Percentiles rank a stretch among this genome's conserved stretches.
Evolutionary conservation across 2,888 invertebrate species (phyloP).

Genomic region (Drosophila antonietae): DNA sequence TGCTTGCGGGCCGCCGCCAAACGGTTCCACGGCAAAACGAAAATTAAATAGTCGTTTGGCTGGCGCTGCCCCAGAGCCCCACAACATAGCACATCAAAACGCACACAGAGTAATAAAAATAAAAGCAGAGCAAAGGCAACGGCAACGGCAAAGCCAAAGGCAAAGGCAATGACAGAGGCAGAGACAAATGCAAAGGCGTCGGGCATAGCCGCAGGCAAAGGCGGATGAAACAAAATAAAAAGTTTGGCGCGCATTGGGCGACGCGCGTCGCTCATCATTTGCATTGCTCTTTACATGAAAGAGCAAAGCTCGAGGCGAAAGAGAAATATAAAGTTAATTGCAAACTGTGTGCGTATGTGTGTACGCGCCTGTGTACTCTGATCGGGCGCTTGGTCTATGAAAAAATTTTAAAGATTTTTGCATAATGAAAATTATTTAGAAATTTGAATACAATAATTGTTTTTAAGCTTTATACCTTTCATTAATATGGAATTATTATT

Average conservation of each 20-base stretch:
- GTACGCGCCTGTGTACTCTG: not conserved
- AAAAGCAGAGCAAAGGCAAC: slow-evolving; percentile 48
- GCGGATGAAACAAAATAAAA: slow-evolving; percentile 50
- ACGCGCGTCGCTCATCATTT: slow-evolving; percentile 50
- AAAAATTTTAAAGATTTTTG: not conserved
- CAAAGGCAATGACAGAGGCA: not conserved
- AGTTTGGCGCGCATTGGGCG: slow-evolving; percentile 68
- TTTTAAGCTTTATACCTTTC: not conserved
- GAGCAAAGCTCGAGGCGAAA: slow-evolving; percentile 39
- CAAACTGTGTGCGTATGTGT: not conserved
- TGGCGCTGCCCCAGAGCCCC: slow-evolving; percentile 56
- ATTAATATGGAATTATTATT: not conserved
- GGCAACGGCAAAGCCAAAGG: not conserved
- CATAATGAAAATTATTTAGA: not conserved
- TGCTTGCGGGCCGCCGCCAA: slow-evolving; percentile 52
- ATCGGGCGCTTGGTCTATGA: not conserved
- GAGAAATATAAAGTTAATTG: slow-evolving; percentile 16
- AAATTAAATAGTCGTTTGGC: slow-evolving; percentile 73
- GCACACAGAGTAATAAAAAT: slow-evolving; percentile 49
- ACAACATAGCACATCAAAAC: slow-evolving; percentile 42
- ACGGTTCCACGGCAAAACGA: slow-evolving; percentile 77
- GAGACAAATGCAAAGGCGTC: slow-evolving; percentile 12
- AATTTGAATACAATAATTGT: no score
- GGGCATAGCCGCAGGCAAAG: slow-evolving; percentile 8
- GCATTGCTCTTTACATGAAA: slow-evolving; percentile 56